These are phyloP conservation scores for Platyrinchus mystaceus DNA, from an alignment of 2,797 vertebrate species.

Conservation along the genomic window DNA sequence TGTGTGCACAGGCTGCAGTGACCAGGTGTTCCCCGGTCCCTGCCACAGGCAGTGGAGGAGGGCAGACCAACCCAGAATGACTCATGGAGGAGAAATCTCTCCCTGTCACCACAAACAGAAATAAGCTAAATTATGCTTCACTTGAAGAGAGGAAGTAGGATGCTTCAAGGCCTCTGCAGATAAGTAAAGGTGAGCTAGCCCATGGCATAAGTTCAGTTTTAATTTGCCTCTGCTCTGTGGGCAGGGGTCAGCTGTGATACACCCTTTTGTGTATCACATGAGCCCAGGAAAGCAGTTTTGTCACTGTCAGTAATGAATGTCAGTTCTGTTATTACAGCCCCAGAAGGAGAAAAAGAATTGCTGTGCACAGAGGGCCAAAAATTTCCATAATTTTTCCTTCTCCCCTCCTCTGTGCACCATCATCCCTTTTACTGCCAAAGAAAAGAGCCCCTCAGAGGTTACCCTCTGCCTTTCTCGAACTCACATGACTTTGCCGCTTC, in stretches of 20 bases:
- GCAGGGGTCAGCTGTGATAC: not conserved
- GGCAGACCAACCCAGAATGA: not conserved
- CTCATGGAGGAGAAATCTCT: not conserved
- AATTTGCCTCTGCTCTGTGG: not conserved
- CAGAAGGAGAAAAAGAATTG: not conserved
- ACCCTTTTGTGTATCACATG: not conserved
- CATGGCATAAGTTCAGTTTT: not conserved
- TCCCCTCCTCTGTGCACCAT: not conserved
- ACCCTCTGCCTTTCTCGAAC: conserved; percentile 30
- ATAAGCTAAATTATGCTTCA: not conserved
- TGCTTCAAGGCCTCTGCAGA: not conserved
- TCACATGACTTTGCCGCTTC: not conserved
- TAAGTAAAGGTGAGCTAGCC: not conserved
- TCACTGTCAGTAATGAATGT: not conserved
- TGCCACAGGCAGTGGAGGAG: not conserved
- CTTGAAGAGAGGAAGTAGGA: not conserved
- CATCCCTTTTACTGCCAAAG: conserved; percentile 46
- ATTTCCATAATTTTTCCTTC: not conserved
- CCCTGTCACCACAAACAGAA: not conserved
- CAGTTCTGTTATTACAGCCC: not conserved
- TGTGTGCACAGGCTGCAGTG: not conserved
- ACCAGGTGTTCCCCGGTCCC: not conserved
- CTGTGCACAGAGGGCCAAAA: not conserved
- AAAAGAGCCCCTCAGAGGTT: conserved; percentile 55
- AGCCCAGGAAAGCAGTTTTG: not conserved